Conservation (phyloP, 2,888 invertebrate genomes). For the Alcis repandata region DNA sequence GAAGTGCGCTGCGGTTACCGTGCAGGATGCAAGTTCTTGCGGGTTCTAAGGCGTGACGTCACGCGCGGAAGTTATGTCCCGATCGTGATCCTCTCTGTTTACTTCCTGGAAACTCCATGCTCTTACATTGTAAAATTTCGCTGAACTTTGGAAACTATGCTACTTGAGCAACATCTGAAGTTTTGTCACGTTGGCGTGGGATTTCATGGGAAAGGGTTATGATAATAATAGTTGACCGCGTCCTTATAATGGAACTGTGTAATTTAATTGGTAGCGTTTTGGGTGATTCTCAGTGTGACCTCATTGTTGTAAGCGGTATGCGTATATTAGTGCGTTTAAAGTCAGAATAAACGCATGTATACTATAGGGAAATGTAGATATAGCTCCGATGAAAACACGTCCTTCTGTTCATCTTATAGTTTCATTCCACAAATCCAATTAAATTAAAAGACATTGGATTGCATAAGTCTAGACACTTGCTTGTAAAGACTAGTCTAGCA, state of each 20-base stretch:
- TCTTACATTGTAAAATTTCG: conserved; percentile 44
- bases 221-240: conserved; percentile 12
- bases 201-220: conserved; percentile 1
- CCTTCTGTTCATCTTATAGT: too few species aligned
- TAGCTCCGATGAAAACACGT: too few species aligned
- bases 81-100: conserved; percentile 65
- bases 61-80: conserved; percentile 75
- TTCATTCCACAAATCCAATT: too few species aligned
- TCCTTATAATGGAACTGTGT: background rate
- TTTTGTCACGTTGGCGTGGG: conserved; percentile 32
- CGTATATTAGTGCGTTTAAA: too few species aligned
- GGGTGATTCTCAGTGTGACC: background rate
- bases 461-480: background rate
- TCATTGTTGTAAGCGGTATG: background rate
- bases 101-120: conserved; percentile 47
- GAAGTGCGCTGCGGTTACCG: conserved; percentile 35
- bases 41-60: conserved; percentile 57
- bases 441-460: background rate
- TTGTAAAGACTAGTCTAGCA: background rate
- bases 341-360: background rate
- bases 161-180: conserved; percentile 26
- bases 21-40: conserved; percentile 70
- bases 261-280: conserved; percentile 8
- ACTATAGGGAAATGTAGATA: too few species aligned
- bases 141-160: conserved; percentile 34